Evolutionary conservation across 2,797 vertebrate genomes (phyloP).

Genomic region (Sebastes jordani): DNA sequence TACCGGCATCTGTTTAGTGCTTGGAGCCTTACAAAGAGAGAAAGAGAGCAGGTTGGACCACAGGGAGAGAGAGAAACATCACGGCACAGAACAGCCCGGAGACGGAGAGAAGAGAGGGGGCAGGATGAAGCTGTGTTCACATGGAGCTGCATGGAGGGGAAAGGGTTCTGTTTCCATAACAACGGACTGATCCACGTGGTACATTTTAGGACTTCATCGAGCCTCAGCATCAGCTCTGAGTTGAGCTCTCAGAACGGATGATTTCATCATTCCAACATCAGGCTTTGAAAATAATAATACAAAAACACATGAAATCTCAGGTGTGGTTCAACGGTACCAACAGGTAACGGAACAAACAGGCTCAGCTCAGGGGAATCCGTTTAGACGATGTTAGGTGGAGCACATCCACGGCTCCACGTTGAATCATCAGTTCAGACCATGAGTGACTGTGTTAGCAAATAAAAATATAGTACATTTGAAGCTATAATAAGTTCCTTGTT

Average conservation of each 20-base stretch:
- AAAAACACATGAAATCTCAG: not conserved
- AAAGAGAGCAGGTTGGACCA: not conserved
- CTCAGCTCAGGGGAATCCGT: not conserved
- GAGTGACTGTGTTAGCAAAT: not conserved
- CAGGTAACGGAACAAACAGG: not conserved
- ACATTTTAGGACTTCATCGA: slow-evolving; percentile 16
- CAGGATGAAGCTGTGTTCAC: slow-evolving; percentile 5
- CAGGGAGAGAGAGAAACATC: not conserved
- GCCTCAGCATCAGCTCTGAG: not conserved
- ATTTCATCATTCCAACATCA: not conserved
- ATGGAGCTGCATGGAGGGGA: slow-evolving; percentile 7
- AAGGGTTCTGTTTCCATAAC: slow-evolving; percentile 62
- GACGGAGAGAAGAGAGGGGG: not conserved
- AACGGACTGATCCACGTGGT: slow-evolving; percentile 20
- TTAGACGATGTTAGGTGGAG: too few species aligned
- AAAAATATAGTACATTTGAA: too few species aligned
- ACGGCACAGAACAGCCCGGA: not conserved
- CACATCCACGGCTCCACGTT: too few species aligned
- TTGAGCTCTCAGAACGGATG: not conserved
- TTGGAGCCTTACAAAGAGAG: not conserved
- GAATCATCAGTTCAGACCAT: not conserved
- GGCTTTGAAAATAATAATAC: not conserved
- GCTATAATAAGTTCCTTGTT: too few species aligned
- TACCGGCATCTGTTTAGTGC: slow-evolving; percentile 20
- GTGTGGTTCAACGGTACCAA: not conserved